Conservation (phyloP, 2,797 vertebrate species). For the Sebastes hopkinsi region DNA sequence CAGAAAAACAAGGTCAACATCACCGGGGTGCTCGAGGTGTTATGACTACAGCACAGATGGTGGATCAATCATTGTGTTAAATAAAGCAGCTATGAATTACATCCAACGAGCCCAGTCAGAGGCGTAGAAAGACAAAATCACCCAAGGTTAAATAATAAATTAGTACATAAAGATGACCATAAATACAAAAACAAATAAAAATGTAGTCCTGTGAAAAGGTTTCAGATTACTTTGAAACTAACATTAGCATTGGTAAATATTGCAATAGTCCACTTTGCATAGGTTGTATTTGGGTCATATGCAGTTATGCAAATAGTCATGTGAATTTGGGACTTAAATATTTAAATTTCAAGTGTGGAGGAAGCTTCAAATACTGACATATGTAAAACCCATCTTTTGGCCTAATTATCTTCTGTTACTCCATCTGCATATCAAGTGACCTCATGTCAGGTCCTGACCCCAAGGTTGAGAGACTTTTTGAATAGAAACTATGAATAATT, state of each 20-base stretch:
- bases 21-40: neutral
- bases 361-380: neutral
- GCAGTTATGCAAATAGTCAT: neutral
- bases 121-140: neutral
- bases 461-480: too few relatives aligned
- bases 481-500: neutral
- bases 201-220: neutral
- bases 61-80: neutral
- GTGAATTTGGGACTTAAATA: neutral
- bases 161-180: neutral
- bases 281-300: neutral
- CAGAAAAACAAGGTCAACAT: neutral
- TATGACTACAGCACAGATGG: slow-evolving; percentile 6
- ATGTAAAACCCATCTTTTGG: neutral
- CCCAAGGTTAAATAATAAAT: neutral
- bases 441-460: neutral
- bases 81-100: neutral
- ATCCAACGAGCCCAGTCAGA: neutral
- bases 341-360: neutral
- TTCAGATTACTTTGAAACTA: neutral
- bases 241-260: neutral
- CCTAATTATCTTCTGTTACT: neutral
- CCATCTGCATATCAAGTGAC: neutral
- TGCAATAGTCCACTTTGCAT: neutral
- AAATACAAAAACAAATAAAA: too few relatives aligned